Conservation (phyloP, 1,140 invertebrate species). For the Drosophila neocordata region DNA sequence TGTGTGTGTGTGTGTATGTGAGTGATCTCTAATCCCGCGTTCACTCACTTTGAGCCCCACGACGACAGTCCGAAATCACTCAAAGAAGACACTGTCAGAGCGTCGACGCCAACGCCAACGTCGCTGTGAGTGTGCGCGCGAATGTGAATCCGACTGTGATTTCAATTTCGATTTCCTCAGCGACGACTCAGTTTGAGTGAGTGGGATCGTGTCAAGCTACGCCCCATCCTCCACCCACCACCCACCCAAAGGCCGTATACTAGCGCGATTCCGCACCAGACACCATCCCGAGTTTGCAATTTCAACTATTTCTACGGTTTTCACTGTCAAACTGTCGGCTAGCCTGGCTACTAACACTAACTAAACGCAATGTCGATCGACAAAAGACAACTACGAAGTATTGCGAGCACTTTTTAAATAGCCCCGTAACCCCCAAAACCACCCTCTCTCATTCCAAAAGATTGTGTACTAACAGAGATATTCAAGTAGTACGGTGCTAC, state of each 20-base stretch:
- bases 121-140: constrained; percentile 30
- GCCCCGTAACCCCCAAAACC: constrained; percentile 29
- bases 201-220: constrained; percentile 24
- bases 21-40: constrained; percentile 50
- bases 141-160: constrained; percentile 34
- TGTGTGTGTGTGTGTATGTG: constrained; percentile 17
- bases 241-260: constrained; percentile 1
- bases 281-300: constrained; percentile 7
- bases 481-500: constrained; percentile 14
- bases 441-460: constrained; percentile 6
- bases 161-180: constrained; percentile 17
- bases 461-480: constrained; percentile 27
- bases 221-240: constrained; percentile 6
- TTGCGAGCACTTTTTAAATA: constrained; percentile 40
- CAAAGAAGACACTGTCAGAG: constrained; percentile 36
- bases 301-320: constrained; percentile 23
- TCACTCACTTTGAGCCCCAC: constrained; percentile 55
- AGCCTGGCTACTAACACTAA: constrained; percentile 36
- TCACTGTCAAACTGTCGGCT: neutral
- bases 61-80: constrained; percentile 57
- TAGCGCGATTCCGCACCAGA: neutral
- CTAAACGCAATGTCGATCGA: constrained; percentile 58
- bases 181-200: constrained; percentile 37
- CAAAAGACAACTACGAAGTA: constrained; percentile 69
- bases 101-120: constrained; percentile 25